A percentile compares a stretch with the other conserved stretches of the same genome.
Conservation (phyloP, 1,140 invertebrate genomes). For the Calephelis nemesis region DNA sequence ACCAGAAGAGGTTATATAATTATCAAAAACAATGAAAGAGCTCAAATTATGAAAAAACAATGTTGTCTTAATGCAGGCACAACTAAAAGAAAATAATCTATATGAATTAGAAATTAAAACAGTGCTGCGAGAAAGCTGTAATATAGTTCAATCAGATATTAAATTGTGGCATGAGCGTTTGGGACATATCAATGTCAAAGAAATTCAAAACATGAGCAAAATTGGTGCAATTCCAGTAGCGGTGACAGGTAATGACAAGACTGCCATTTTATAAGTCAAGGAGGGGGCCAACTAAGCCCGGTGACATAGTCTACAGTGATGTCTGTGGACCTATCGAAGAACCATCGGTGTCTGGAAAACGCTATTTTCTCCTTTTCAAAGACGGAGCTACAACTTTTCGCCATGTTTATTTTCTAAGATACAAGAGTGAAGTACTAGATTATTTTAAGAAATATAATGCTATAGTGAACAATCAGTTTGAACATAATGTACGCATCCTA, state of each 20-base stretch:
- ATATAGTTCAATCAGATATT: slow-evolving; percentile 34
- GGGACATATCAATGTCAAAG: slow-evolving; percentile 34
- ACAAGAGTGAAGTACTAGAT: not conserved
- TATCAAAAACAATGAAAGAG: slow-evolving; percentile 30
- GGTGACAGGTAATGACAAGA: too few species aligned
- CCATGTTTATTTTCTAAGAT: not conserved
- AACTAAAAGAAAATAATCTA: slow-evolving; percentile 35
- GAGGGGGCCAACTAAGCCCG: not conserved
- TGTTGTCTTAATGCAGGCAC: slow-evolving; percentile 32
- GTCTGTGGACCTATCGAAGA: slow-evolving; percentile 28
- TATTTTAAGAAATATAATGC: slow-evolving; percentile 25
- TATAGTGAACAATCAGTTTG: too few species aligned
- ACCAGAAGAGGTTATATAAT: slow-evolving; percentile 1
- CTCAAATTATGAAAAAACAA: slow-evolving; percentile 35
- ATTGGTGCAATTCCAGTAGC: slow-evolving; percentile 4
- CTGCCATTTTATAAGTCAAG: too few species aligned
- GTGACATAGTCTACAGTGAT: slow-evolving; percentile 38
- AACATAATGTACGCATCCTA: too few species aligned
- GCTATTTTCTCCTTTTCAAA: slow-evolving; percentile 7
- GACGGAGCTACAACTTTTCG: slow-evolving; percentile 1
- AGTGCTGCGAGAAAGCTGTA: slow-evolving; percentile 28
- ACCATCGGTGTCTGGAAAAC: not conserved
- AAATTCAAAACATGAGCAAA: slow-evolving; percentile 35
- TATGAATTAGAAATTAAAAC: slow-evolving; percentile 38
- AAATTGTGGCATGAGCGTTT: slow-evolving; percentile 36